These are phyloP conservation scores for Drosophila seguyi DNA, from an alignment of 1,140 invertebrate genomes.

Conservation along the genomic window DNA sequence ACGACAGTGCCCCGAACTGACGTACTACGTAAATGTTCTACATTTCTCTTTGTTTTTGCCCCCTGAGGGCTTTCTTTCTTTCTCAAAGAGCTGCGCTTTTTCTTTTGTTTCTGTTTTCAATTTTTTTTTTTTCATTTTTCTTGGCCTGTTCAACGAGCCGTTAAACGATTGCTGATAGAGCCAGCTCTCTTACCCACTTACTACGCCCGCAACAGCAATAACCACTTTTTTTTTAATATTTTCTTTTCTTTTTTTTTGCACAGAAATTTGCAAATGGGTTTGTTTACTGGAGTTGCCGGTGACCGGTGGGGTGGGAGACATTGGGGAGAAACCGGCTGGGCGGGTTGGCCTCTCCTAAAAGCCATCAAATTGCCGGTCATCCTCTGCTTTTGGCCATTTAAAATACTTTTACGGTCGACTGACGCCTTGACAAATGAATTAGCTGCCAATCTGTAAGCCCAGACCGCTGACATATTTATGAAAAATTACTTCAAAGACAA, in stretches of 20 bases:
- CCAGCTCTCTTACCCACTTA: conserved; percentile 26
- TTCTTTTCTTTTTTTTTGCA: background rate
- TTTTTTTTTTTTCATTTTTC: conserved; percentile 36
- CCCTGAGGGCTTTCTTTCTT: conserved; percentile 41
- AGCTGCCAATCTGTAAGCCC: conserved; percentile 55
- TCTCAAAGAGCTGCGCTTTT: conserved; percentile 47
- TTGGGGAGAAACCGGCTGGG: conserved; percentile 54
- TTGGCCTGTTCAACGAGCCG: conserved; percentile 68
- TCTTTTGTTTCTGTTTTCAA: conserved; percentile 9
- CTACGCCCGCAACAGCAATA: conserved; percentile 52
- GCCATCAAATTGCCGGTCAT: conserved; percentile 58
- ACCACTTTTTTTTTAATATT: conserved; percentile 40
- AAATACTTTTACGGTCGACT: conserved; percentile 60
- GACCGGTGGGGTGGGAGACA: conserved; percentile 35
- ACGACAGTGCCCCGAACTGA: conserved; percentile 37
- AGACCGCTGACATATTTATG: conserved; percentile 62
- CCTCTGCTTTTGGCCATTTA: conserved; percentile 59
- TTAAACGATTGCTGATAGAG: conserved; percentile 77
- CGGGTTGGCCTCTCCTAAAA: conserved; percentile 46
- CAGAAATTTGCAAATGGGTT: conserved; percentile 70
- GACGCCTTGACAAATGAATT: conserved; percentile 63
- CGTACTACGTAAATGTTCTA: conserved; percentile 32
- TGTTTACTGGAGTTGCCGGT: conserved; percentile 54
- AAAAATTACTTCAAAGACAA: conserved; percentile 36
- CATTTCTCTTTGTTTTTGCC: conserved; percentile 3